A percentile compares a stretch with the other conserved stretches of the same genome.
Evolutionary conservation across 2,113 vertebrate species (phyloP).

Genomic region (Rhipidura dahli): DNA sequence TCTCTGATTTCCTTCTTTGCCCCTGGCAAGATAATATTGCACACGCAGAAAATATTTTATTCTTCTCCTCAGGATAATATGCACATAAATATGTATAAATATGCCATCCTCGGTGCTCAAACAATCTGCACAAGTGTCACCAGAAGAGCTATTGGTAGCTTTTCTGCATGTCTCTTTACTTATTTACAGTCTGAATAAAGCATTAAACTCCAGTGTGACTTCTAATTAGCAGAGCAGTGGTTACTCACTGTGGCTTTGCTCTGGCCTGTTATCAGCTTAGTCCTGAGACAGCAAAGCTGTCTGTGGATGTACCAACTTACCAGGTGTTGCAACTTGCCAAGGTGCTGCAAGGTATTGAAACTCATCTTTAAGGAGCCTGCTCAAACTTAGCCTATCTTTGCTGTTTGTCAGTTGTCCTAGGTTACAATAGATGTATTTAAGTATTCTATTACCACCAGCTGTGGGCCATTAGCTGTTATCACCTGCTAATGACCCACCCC

Average conservation of each 20-base stretch:
- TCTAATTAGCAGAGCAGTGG: neutral
- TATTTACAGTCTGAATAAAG: constrained; percentile 10
- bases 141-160: neutral
- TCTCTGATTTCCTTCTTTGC: neutral
- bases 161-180: neutral
- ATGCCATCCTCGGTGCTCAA: neutral
- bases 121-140: constrained; percentile 8
- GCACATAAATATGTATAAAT: constrained; percentile 21
- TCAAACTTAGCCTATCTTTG: neutral
- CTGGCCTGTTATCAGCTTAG: neutral
- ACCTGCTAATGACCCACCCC: no score
- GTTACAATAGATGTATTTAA: no score
- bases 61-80: neutral
- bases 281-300: neutral
- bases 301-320: neutral
- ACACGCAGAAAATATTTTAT: neutral
- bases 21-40: neutral
- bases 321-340: neutral
- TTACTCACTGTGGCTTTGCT: neutral
- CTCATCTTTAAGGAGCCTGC: neutral
- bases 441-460: no score
- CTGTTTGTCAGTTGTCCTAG: neutral
- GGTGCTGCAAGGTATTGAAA: neutral
- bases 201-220: neutral
- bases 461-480: no score